Evolutionary conservation across 2,888 invertebrate genomes (phyloP).

Genomic region (Hetaerina titia): DNA sequence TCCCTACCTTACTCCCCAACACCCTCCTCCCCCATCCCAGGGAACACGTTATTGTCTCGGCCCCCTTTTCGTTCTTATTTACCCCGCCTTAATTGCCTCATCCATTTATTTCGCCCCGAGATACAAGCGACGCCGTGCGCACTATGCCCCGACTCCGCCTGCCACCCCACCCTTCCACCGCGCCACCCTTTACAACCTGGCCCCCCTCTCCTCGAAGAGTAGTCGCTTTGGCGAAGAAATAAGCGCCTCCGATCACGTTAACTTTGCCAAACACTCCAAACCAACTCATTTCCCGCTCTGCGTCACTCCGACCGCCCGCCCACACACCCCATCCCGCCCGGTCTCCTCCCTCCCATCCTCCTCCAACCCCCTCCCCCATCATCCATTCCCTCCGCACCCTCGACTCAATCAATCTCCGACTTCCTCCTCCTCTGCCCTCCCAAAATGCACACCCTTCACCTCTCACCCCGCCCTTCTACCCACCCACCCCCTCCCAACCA

Average conservation of each 20-base stretch:
- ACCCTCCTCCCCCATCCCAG: not conserved
- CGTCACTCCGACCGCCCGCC: not conserved
- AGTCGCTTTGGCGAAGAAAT: constrained; percentile 38
- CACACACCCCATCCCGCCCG: not conserved
- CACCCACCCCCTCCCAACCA: not conserved
- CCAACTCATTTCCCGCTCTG: constrained; percentile 35
- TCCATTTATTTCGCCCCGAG: constrained; percentile 50
- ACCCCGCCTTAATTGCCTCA: constrained; percentile 64
- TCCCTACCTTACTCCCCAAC: not conserved
- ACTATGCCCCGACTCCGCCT: not conserved
- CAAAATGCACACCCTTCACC: not conserved
- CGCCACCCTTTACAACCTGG: not conserved
- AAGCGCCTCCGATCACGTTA: constrained; percentile 60
- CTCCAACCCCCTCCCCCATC: not conserved
- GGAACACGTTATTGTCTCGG: constrained; percentile 43
- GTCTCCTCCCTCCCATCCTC: not conserved
- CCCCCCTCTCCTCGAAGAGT: not conserved
- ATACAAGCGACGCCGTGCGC: not conserved
- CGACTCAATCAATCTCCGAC: not conserved
- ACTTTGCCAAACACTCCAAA: constrained; percentile 61
- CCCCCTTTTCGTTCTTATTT: constrained; percentile 38
- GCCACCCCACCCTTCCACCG: not conserved
- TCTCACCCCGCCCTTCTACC: not conserved
- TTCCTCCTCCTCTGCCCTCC: not conserved
- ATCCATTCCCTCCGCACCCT: not conserved